phyloP scores from a whole-genome alignment of 2,113 vertebrate species.

The Eleginops maclovinus region DNA sequence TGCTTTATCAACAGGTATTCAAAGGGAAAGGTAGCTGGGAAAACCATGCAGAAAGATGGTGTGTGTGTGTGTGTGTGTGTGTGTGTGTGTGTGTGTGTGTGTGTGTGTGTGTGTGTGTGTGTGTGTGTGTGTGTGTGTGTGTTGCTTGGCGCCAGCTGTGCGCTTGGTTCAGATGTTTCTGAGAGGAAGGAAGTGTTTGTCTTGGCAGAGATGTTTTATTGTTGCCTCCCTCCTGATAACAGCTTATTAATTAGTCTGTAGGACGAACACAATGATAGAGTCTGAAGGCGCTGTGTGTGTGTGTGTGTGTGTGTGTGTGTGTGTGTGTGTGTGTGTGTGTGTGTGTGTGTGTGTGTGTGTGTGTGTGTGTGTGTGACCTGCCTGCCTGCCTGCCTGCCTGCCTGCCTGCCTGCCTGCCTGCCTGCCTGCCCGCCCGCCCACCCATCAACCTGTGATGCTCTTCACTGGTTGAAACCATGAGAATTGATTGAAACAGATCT shows the following conservation, averaged over 20 bases:
- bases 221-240: slow-evolving; percentile 63
- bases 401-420: too few species aligned
- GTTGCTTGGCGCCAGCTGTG: slow-evolving; percentile 42
- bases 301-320: slow-evolving; percentile 1
- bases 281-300: slow-evolving; percentile 15
- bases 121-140: not conserved
- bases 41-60: too few species aligned
- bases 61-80: too few species aligned
- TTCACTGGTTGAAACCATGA: not conserved
- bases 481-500: not conserved
- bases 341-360: slow-evolving; percentile 4
- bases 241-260: slow-evolving; percentile 59
- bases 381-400: too few species aligned
- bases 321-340: not conserved
- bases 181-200: slow-evolving; percentile 62
- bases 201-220: slow-evolving; percentile 57
- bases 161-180: slow-evolving; percentile 17
- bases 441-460: not conserved
- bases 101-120: slow-evolving; percentile 6
- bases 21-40: too few species aligned
- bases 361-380: slow-evolving; percentile 7
- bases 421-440: too few species aligned
- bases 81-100: slow-evolving; percentile 15
- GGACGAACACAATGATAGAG: slow-evolving; percentile 58
- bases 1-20: too few species aligned